Evolutionary conservation across 2,888 invertebrate species (phyloP).

Genomic region (Tinea semifulvella): DNA sequence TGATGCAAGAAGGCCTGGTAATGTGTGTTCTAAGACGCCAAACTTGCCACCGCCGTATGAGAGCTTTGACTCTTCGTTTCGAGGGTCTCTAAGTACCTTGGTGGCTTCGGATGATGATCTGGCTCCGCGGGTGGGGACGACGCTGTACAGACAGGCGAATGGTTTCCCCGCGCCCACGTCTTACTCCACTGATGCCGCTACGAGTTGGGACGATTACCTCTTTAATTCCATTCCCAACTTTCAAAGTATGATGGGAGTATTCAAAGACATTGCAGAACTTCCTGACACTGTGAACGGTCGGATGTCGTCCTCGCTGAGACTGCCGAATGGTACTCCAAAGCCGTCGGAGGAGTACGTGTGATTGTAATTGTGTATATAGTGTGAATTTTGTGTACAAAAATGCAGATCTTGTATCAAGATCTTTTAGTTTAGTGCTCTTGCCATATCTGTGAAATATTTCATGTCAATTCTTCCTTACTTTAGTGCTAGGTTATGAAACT

Average conservation of each 20-base stretch:
- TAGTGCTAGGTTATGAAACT: constrained; percentile 13
- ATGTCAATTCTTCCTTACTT: not conserved
- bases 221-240: constrained; percentile 97
- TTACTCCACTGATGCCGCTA: too few relatives aligned
- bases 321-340: constrained; percentile 82
- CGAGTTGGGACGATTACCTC: constrained; percentile 82
- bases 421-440: constrained; percentile 47
- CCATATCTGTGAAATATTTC: constrained; percentile 36
- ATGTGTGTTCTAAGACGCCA: constrained; percentile 69
- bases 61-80: constrained; percentile 93
- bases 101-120: constrained; percentile 94
- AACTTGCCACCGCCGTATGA: constrained; percentile 84
- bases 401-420: constrained; percentile 63
- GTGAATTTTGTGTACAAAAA: constrained; percentile 41
- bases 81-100: constrained; percentile 91
- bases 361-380: constrained; percentile 22
- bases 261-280: constrained; percentile 94
- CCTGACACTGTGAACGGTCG: constrained; percentile 83
- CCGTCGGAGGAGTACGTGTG: constrained; percentile 91
- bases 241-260: constrained; percentile 94
- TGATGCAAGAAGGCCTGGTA: constrained; percentile 64
- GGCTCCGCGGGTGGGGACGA: constrained; percentile 80
- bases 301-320: constrained; percentile 76
- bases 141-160: constrained; percentile 80
- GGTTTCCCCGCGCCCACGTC: too few relatives aligned